phyloP scores from a whole-genome alignment of 2,888 invertebrate species.

The Abrostola tripartita region DNA sequence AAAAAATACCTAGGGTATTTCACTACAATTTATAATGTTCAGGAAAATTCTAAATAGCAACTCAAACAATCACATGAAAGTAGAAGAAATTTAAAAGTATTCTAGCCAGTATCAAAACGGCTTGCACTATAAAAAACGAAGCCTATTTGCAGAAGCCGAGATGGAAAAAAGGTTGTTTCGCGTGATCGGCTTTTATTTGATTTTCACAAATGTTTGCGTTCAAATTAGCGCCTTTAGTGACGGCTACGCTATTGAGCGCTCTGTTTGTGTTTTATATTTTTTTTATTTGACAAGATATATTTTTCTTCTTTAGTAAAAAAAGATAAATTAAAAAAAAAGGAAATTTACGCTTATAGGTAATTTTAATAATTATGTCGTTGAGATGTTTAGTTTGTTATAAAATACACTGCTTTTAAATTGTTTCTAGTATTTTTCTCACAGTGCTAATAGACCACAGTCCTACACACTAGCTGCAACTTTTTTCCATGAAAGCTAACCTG shows the following conservation, averaged over 20 bases:
- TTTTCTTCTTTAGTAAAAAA: neutral
- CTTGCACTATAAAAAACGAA: conserved; percentile 54
- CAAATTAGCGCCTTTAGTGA: conserved; percentile 78
- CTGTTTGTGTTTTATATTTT: conserved; percentile 57
- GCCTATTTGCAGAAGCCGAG: conserved; percentile 83
- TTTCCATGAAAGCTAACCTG: too few relatives aligned
- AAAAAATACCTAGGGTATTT: too few relatives aligned
- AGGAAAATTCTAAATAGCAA: too few relatives aligned
- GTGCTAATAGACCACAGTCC: too few relatives aligned
- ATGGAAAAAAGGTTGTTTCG: conserved; percentile 87
- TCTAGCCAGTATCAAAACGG: conserved; percentile 69
- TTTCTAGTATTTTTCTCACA: neutral
- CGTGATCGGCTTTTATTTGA: conserved; percentile 88
- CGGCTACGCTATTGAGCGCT: conserved; percentile 59
- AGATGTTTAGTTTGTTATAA: too few relatives aligned
- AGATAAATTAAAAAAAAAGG: neutral
- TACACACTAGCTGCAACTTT: too few relatives aligned
- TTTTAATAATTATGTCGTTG: neutral
- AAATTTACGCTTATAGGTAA: neutral
- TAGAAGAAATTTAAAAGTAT: neutral
- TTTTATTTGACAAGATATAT: conserved; percentile 16
- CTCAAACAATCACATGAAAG: too few relatives aligned
- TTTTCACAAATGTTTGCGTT: conserved; percentile 84
- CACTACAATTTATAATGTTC: too few relatives aligned
- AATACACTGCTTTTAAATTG: too few relatives aligned